phyloP scores from a whole-genome alignment of 2,113 vertebrate species.

The Uria aalge region DNA sequence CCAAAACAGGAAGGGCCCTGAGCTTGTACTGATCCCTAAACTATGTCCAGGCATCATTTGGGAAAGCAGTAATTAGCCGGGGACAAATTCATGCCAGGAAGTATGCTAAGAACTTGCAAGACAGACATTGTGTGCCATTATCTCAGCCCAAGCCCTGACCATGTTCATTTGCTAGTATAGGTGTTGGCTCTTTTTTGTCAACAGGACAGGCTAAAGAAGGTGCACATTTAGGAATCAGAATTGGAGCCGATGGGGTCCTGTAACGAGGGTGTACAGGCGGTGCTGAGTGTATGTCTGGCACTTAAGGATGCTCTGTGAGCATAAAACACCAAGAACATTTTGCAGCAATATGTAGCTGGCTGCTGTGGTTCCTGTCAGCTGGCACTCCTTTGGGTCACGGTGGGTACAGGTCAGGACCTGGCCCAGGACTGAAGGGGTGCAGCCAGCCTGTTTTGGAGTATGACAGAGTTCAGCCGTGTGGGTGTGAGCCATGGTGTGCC shows the following conservation, averaged over 20 bases:
- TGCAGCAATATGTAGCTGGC: background rate
- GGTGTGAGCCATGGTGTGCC: background rate
- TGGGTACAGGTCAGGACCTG: background rate
- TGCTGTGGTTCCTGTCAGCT: background rate
- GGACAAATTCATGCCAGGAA: background rate
- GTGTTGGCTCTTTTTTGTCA: background rate
- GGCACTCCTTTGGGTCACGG: background rate
- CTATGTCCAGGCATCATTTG: background rate
- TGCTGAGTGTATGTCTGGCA: background rate
- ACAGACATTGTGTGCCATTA: background rate
- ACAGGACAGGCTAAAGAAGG: background rate
- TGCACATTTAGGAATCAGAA: background rate
- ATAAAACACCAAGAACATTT: background rate
- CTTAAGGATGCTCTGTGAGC: background rate
- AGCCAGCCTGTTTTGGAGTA: background rate
- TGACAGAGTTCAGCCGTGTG: background rate
- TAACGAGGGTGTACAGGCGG: accelerated
- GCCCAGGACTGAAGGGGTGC: background rate
- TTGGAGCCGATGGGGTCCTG: background rate
- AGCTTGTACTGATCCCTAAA: background rate
- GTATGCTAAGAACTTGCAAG: background rate
- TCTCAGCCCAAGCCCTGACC: background rate
- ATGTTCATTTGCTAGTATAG: background rate
- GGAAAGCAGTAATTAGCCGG: background rate
- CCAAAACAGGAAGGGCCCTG: background rate